phyloP scores from a whole-genome alignment of 2,888 invertebrate species.

The Hipparchia semele region DNA sequence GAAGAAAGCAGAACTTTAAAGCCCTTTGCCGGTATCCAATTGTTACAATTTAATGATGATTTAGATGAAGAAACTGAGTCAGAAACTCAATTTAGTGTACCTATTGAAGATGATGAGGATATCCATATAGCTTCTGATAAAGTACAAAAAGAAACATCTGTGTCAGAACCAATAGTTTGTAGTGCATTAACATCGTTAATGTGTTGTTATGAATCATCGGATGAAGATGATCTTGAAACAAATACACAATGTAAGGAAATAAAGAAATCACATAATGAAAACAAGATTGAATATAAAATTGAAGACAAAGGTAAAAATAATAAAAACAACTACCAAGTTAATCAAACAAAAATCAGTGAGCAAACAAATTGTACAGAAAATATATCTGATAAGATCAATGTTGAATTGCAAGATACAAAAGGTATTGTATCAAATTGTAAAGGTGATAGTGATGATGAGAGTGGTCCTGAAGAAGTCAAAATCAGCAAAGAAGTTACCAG shows the following conservation, averaged over 20 bases:
- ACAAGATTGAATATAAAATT: constrained; percentile 13
- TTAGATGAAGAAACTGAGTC: constrained; percentile 48
- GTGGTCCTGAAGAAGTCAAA: constrained; percentile 78
- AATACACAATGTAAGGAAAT: constrained; percentile 29
- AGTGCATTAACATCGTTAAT: constrained; percentile 82
- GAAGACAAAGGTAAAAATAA: constrained; percentile 35
- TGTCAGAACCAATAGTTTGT: constrained; percentile 62
- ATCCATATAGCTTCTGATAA: constrained; percentile 25
- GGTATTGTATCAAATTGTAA: constrained; percentile 13
- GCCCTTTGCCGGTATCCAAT: constrained; percentile 77
- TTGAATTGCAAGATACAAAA: not conserved
- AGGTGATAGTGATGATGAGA: constrained; percentile 61
- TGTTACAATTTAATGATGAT: constrained; percentile 54
- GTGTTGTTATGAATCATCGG: constrained; percentile 82
- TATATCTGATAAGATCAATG: constrained; percentile 17
- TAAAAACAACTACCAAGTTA: not conserved
- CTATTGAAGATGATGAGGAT: constrained; percentile 69
- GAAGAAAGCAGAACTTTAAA: constrained; percentile 61
- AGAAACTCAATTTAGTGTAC: constrained; percentile 43
- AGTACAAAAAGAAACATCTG: constrained; percentile 29
- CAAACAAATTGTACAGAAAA: constrained; percentile 4
- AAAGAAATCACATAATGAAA: constrained; percentile 31
- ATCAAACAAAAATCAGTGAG: constrained; percentile 8
- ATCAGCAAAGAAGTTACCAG: constrained; percentile 50
- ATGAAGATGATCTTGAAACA: constrained; percentile 59